Base-by-base conservation (phyloP, 2,113 vertebrate species). In the Empidonax traillii region DNA sequence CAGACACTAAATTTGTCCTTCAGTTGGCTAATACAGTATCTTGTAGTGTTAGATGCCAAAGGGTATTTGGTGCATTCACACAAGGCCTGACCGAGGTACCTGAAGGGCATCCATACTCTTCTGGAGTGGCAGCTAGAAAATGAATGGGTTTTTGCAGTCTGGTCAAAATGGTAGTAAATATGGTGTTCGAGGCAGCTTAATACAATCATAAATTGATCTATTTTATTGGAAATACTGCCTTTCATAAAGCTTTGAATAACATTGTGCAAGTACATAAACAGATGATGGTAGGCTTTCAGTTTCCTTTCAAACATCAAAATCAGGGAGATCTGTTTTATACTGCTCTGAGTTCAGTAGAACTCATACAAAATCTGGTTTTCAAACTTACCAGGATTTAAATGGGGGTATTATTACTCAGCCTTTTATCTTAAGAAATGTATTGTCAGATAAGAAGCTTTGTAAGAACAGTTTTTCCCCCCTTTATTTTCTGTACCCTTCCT, bases 181-280 rank as follows among this genome's bases (percentile, higher is more conserved):
- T 22, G 69, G 8, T 66, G 6, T 66, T 66, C 37, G 46, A 49
- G 30, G 18, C n/a, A 77, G 31, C 22, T 91, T 43, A 87, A 35
- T 78, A 14, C 28, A n/a, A 22, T 62, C 8, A 7, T 55, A 81
- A 74, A 30, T 15, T 0, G 0, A 23, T 69, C 24, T 4, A 1
- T 89, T 82, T 78, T 85, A 3, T 12, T 89, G 39, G 11, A 47
- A 75, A 14, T 30, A 14, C 28, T 85, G 35, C 22, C 44, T 28
- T 52, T n/a, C 24, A 7, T 35, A 30, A 27, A n/a, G 0, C 27
- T 85, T 85, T 4, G 30, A 74, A 8, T 75, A 44, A 47, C 14
- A 3, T 10, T 39, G 14, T 74, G 31, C 22, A n/a, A 43, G 27
- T 55, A 18, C 22, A 6, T 88, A 24, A 68, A 22, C 5, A 74